These are phyloP conservation scores for Spinus pinus DNA, from an alignment of 2,797 vertebrate species.

Conservation along the genomic window DNA sequence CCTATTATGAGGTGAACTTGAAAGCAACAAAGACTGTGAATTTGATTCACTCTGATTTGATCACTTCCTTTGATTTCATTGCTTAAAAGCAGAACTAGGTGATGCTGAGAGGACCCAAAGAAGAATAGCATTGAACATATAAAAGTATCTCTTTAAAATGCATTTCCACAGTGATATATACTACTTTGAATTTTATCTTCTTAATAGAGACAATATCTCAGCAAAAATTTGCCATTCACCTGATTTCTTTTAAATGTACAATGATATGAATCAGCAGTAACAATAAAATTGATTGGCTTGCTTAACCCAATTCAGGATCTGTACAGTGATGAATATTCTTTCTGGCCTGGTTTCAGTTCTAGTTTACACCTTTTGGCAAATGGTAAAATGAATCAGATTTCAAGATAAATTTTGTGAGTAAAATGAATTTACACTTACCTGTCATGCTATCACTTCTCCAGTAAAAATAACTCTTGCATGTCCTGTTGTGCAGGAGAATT, in stretches of 20 bases:
- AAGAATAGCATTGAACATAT: neutral
- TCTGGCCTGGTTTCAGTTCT: neutral
- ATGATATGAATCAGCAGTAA: neutral
- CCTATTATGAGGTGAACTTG: neutral
- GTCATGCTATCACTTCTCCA: neutral
- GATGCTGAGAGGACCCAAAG: neutral
- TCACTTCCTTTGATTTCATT: neutral
- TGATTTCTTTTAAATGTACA: neutral
- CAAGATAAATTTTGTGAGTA: neutral
- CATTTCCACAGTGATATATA: neutral
- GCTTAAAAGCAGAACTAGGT: neutral
- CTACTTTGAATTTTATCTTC: neutral
- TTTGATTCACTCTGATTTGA: neutral
- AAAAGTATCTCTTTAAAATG: neutral
- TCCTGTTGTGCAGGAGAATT: neutral
- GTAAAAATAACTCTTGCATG: neutral
- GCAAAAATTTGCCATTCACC: neutral
- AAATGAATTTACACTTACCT: neutral
- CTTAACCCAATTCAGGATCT: neutral
- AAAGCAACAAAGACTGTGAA: neutral
- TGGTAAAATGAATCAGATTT: neutral
- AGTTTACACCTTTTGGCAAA: neutral
- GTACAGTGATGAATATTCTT: neutral
- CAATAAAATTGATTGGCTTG: constrained; percentile 6
- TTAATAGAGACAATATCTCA: neutral